Base-by-base conservation (phyloP, 2,797 vertebrate genomes). In the Enteromius mattozi region DNA sequence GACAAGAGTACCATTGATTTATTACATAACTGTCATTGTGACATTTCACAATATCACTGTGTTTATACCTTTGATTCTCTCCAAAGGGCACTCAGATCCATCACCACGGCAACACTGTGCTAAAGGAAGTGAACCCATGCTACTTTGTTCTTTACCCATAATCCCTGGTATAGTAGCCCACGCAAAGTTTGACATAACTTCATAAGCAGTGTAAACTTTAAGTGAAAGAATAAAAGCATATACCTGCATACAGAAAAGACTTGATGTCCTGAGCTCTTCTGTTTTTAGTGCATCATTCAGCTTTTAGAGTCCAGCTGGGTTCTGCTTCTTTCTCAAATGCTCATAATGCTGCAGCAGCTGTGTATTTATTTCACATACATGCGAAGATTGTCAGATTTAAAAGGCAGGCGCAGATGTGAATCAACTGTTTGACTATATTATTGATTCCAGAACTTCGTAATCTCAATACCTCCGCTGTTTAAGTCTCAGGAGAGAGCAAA, bases 1-100 rank as follows among this genome's bases (percentile, higher is more conserved):
- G 51, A 74, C 10, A 79, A n/a, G 27, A 70, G 40, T n/a, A 61
- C 27, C 51, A 92, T 91, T 88, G 92, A 94, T 93, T 93, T 89
- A 89, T 91, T 91, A 88, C 89, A 89, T 89, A 89, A 91, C 56
- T 72, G 49, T 47, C 83, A 89, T 89, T 90, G 91, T 93, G 92
- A 91, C 92, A 92, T 94, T 93, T 91, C 82, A 85, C 86, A 78
- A 88, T 88, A 88, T 85, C 85, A 90, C 88, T 88, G 71, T 85
- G 90, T 88, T 92, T 90, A 90, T 82, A 90, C 88, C 90, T 91
- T 70, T 91, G 88, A 88, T 87, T 89, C 88, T 92, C 88, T 85
- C 72, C 76, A 94, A 95, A 94, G 92, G 91, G 87, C 91, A 92
- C 78, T 88, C 81, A 78, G 42, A 91, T 92, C 78, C 86, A 92